Evolutionary conservation across 2,888 invertebrate genomes (phyloP).

Genomic region (Drosophila birchii): DNA sequence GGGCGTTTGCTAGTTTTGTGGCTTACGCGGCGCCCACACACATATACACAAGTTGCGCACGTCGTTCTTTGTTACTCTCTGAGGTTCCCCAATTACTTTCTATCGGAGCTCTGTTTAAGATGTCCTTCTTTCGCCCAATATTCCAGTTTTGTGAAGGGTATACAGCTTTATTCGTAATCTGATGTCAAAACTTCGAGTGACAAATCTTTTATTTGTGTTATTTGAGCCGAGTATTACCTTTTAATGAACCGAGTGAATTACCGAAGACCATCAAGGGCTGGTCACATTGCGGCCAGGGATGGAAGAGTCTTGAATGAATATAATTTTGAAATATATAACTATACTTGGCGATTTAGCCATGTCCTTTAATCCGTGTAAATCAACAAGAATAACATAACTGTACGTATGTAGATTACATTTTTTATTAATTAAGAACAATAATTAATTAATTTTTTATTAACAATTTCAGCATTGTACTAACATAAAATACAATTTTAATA

Average conservation of each 20-base stretch:
- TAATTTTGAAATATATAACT: too few relatives aligned
- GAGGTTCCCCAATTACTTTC: not conserved
- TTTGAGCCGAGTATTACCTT: slow-evolving; percentile 2
- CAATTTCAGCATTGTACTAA: too few relatives aligned
- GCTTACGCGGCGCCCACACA: slow-evolving; percentile 36
- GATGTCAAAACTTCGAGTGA: slow-evolving; percentile 3
- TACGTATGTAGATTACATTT: too few relatives aligned
- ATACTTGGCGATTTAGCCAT: too few relatives aligned
- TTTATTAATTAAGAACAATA: too few relatives aligned
- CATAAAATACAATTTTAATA: too few relatives aligned
- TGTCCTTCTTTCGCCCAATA: not conserved
- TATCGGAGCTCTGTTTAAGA: not conserved
- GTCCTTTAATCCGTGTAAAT: too few relatives aligned
- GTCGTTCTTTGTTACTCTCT: slow-evolving; percentile 10
- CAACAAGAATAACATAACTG: too few relatives aligned
- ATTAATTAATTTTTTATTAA: too few relatives aligned
- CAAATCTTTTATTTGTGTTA: slow-evolving; percentile 31
- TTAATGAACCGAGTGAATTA: not conserved
- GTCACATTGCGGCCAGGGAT: slow-evolving; percentile 1
- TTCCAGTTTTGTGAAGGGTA: not conserved
- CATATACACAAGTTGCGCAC: slow-evolving; percentile 13
- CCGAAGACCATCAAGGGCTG: not conserved
- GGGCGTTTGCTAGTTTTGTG: slow-evolving; percentile 37
- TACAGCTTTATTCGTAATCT: not conserved
- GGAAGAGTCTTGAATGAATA: not conserved